A percentile compares a stretch with the other conserved stretches of the same genome.
phyloP scores from a whole-genome alignment of 2,113 vertebrate species.

The Mormyrus lacerda region DNA sequence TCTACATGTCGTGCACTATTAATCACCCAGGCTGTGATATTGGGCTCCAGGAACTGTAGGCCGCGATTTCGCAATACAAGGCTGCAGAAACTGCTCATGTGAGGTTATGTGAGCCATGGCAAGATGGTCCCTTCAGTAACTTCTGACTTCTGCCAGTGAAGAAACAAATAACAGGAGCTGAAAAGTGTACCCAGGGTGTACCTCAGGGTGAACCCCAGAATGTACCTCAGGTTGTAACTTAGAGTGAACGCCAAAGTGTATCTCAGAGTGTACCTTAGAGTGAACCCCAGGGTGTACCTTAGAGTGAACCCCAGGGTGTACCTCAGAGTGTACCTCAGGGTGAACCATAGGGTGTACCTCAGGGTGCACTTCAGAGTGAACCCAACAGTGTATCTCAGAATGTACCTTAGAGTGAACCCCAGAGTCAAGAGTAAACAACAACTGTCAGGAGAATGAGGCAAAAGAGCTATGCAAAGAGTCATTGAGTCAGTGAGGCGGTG shows the following conservation, averaged over 20 bases:
- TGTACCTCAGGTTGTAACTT: too few species aligned
- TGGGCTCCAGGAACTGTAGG: neutral
- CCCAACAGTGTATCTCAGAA: too few species aligned
- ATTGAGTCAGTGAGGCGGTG: neutral
- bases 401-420: neutral
- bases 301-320: too few species aligned
- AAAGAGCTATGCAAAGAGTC: neutral
- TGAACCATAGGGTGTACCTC: too few species aligned
- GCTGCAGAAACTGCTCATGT: neutral
- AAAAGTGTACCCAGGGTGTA: neutral
- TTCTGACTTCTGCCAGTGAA: too few species aligned
- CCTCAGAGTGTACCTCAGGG: too few species aligned
- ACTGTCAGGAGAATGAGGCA: neutral
- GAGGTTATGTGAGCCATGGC: neutral
- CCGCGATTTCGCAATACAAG: neutral
- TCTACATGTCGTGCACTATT: neutral
- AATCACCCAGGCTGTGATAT: too few species aligned
- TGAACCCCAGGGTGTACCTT: too few species aligned
- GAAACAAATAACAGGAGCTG: neutral
- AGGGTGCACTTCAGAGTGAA: too few species aligned
- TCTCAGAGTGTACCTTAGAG: too few species aligned
- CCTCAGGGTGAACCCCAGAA: too few species aligned
- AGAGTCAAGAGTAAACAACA: neutral
- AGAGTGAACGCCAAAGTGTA: too few species aligned
- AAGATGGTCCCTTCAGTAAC: neutral